A percentile compares a stretch with the other conserved stretches of the same genome.
Conservation (phyloP, 2,888 invertebrate genomes). For the Tiliacea citrago region DNA sequence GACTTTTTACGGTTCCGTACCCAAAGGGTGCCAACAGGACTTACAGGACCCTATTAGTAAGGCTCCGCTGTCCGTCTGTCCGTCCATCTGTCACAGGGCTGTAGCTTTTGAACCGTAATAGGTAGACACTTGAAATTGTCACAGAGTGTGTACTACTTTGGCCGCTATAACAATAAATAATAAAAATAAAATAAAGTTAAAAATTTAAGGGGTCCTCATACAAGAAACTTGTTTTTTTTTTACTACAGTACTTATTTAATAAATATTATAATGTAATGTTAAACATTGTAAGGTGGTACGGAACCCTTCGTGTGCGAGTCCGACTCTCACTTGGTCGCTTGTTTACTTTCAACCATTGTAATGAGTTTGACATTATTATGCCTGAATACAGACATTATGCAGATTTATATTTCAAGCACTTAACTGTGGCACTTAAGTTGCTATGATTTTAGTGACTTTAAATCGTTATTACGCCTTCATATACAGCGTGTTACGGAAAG, state of each 20-base stretch:
- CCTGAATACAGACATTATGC: slow-evolving; percentile 37
- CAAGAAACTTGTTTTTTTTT: background rate
- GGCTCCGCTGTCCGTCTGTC: too few species aligned
- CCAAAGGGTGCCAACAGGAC: too few species aligned
- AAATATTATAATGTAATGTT: too few species aligned
- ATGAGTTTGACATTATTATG: slow-evolving; percentile 46
- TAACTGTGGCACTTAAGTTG: slow-evolving; percentile 5
- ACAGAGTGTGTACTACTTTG: background rate
- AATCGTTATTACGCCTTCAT: too few species aligned
- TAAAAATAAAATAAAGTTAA: background rate
- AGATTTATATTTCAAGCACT: slow-evolving; percentile 34
- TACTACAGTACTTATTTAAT: too few species aligned
- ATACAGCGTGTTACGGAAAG: too few species aligned
- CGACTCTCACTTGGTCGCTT: background rate
- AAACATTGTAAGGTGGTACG: too few species aligned
- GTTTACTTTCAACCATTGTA: slow-evolving; percentile 32
- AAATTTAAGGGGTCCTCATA: too few species aligned
- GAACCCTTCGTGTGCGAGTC: background rate
- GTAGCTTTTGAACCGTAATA: background rate
- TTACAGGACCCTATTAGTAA: too few species aligned
- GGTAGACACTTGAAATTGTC: too few species aligned
- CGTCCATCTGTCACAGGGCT: background rate
- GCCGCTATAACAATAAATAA: background rate
- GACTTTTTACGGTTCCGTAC: background rate
- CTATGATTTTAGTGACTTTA: too few species aligned